Conservation (phyloP, 1,140 invertebrate genomes). For the Cataglyphis hispanica region DNA sequence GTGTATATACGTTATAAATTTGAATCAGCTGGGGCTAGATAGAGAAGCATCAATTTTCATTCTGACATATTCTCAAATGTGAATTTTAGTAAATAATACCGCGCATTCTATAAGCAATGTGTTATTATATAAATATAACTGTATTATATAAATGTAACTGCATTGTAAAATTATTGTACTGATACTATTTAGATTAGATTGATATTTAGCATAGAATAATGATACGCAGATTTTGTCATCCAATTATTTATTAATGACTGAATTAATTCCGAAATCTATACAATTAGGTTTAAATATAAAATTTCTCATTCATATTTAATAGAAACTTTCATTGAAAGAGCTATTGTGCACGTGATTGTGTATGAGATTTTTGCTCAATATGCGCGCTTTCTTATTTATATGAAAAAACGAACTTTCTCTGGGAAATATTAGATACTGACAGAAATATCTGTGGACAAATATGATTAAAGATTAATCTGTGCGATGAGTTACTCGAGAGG, state of each 20-base stretch:
- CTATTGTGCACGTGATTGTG: background rate
- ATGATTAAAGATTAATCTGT: slow-evolving; percentile 69
- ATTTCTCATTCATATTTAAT: background rate
- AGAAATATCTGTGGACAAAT: slow-evolving; percentile 62
- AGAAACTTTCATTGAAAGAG: background rate
- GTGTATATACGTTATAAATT: background rate
- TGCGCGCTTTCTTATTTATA: background rate
- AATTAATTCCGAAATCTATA: background rate
- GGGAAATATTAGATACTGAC: slow-evolving; percentile 4
- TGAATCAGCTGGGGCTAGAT: background rate
- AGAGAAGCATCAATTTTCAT: slow-evolving; percentile 7
- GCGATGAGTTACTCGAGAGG: slow-evolving; percentile 29
- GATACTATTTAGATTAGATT: background rate
- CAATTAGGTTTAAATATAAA: slow-evolving; percentile 17
- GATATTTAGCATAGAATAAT: background rate
- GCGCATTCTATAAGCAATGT: background rate
- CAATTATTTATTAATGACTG: background rate
- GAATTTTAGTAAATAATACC: slow-evolving; percentile 10
- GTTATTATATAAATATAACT: too few relatives aligned
- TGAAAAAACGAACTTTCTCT: slow-evolving; percentile 18
- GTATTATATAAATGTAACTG: background rate
- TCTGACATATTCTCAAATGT: background rate
- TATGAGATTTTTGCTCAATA: background rate
- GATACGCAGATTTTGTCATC: background rate
- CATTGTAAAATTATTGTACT: slow-evolving; percentile 3